Percentiles rank a stretch among this genome's conserved stretches.
These are phyloP conservation scores for Rafetus swinhoei DNA, from an alignment of 2,113 vertebrate genomes.

Conservation along the genomic window DNA sequence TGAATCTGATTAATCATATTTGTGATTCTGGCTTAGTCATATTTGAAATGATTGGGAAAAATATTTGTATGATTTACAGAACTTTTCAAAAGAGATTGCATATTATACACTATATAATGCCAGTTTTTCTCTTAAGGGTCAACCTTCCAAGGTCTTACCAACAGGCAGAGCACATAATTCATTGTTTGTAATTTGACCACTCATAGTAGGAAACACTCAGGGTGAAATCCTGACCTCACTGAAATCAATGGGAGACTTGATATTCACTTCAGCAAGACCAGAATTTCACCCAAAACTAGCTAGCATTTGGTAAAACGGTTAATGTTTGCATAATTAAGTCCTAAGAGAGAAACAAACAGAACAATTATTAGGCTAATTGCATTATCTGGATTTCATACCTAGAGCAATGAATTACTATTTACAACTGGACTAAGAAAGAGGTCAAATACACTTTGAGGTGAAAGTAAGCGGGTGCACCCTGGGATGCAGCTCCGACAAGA, in stretches of 20 bases:
- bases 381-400: neutral
- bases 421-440: neutral
- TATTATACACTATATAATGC: too few relatives aligned
- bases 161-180: neutral
- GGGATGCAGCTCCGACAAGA: too few relatives aligned
- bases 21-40: neutral
- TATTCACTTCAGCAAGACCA: neutral
- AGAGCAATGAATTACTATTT: neutral
- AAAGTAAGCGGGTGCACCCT: too few relatives aligned
- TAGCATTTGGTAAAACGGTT: neutral
- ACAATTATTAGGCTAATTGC: neutral
- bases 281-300: neutral
- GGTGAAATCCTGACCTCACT: neutral
- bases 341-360: neutral
- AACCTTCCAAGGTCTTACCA: neutral
- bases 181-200: neutral
- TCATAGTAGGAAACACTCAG: neutral
- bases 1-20: neutral
- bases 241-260: neutral
- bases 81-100: neutral
- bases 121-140: neutral
- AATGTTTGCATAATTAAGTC: neutral
- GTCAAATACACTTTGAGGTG: neutral
- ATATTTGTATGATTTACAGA: neutral
- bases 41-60: neutral